These are phyloP conservation scores for Cotesia typhae DNA, from an alignment of 1,140 invertebrate species.

Conservation along the genomic window DNA sequence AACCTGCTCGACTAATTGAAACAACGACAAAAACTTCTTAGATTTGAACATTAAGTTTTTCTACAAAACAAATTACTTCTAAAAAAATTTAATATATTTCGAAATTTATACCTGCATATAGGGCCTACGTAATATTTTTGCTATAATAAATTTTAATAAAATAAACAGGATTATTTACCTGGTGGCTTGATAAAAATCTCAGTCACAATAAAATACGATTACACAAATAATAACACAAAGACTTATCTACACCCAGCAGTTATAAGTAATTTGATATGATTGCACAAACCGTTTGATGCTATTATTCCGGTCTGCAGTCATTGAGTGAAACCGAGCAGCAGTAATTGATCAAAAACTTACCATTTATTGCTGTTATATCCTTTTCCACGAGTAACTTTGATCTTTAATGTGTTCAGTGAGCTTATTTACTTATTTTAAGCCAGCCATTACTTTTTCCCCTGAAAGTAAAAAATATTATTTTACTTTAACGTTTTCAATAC, in stretches of 20 bases:
- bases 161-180: slow-evolving; percentile 53
- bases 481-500: no score
- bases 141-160: slow-evolving; percentile 47
- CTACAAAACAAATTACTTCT: no score
- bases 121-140: no score
- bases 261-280: slow-evolving; percentile 58
- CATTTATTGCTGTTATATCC: slow-evolving; percentile 16
- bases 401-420: background rate
- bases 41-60: no score
- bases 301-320: slow-evolving; percentile 44
- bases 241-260: slow-evolving; percentile 39
- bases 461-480: no score
- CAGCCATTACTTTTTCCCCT: no score
- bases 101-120: no score
- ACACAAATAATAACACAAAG: slow-evolving; percentile 18
- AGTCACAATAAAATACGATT: slow-evolving; percentile 2
- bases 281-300: slow-evolving; percentile 59
- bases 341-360: slow-evolving; percentile 44
- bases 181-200: slow-evolving; percentile 12
- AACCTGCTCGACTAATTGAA: no score
- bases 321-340: slow-evolving; percentile 56
- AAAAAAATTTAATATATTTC: no score
- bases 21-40: no score
- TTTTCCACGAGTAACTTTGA: slow-evolving; percentile 4
- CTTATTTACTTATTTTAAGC: no score